Evolutionary conservation across 2,797 vertebrate species (phyloP), one percentile per base, ranked within the genome.

Genomic region (Lithobates sylvaticus): DNA sequence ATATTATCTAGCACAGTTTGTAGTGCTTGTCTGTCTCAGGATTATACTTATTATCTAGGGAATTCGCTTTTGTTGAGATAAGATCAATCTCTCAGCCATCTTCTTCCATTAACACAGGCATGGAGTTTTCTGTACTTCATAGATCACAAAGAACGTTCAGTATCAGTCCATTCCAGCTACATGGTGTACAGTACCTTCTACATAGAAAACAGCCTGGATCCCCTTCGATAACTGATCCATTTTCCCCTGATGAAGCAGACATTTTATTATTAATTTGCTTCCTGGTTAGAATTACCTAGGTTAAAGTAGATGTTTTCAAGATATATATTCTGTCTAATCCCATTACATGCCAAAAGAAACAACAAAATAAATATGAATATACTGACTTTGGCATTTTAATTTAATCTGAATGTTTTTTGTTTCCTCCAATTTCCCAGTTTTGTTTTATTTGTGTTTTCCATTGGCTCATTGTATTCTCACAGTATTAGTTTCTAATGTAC

Each of bases 251-350:
- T 85, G 77, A 74, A 26, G 70, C 58, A 75, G 70, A 67, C 64
- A 85, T 80, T 54, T n/a, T 68, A 15, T 34, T 74, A 68, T 68
- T 79, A 85, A 73, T 27, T 39, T 80, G 42, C 44, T 80, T 79
- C 64, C 58, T 29, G 65, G 27, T 39, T n/a, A 80, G 77, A 80
- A 85, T 85, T 77, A 80, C 77, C 84, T 44, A 73, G 71, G 70
- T n/a, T 75, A 67, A 73, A 36, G n/a, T 61, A 78, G 34, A 36
- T 72, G 67, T 85, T 85, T 74, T 76, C 54, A 67, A 76, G 70
- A 80, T 80, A 80, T 61, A 85, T 85, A 74, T 54, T 70, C 68
- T 79, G 84, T 80, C 70, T 68, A 80, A 71, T 80, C 77, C 61
- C 61, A 85, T 85, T 85, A 85, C 54, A 13, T 15, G 44, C 67